Conservation (phyloP, 2,888 invertebrate species). For the Chironomus tentans region DNA sequence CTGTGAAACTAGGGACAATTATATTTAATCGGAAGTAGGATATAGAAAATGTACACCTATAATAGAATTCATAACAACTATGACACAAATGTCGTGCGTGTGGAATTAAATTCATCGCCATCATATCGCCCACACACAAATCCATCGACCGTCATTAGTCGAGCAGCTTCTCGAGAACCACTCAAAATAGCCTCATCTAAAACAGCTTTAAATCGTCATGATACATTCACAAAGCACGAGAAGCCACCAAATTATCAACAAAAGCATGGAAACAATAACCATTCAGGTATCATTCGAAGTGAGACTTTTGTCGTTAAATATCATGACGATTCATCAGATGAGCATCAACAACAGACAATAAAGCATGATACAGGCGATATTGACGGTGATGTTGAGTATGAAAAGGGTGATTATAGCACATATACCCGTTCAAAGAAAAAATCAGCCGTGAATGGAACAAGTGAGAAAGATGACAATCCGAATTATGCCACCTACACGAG, state of each 20-base stretch:
- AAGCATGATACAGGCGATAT: background rate
- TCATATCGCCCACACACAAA: background rate
- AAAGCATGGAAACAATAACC: background rate
- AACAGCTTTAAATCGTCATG: background rate
- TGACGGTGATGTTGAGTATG: background rate
- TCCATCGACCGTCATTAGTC: background rate
- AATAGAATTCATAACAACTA: constrained; percentile 21
- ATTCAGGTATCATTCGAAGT: background rate
- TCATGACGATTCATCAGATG: constrained; percentile 19
- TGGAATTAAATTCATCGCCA: constrained; percentile 14
- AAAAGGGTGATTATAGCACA: constrained; percentile 7
- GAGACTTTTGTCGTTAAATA: constrained; percentile 23
- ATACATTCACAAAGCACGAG: constrained; percentile 20
- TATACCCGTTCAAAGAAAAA: constrained; percentile 19
- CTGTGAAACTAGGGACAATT: background rate
- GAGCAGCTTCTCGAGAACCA: constrained; percentile 5
- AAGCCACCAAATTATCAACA: background rate
- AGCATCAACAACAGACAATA: background rate
- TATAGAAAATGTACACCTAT: constrained; percentile 7
- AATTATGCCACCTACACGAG: constrained; percentile 9
- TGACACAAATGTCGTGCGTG: constrained; percentile 21
- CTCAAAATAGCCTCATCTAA: background rate
- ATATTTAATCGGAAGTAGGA: background rate
- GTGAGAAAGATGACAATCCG: constrained; percentile 13
- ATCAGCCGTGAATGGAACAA: background rate